These are phyloP conservation scores for Chanos chanos DNA, from an alignment of 2,797 vertebrate species.

Conservation along the genomic window DNA sequence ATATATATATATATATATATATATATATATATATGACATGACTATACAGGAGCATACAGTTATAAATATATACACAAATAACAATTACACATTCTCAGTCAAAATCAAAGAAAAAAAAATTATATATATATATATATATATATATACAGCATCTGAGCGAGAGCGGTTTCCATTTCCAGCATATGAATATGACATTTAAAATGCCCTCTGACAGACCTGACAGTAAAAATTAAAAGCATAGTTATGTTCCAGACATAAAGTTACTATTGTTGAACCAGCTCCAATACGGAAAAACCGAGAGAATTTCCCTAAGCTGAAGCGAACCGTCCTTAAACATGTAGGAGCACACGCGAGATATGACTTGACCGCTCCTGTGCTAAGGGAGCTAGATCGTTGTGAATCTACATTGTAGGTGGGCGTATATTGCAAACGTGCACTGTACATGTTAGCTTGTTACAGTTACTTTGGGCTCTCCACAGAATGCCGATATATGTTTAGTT, in stretches of 20 bases:
- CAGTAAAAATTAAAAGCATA: conserved; percentile 21
- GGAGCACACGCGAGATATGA: no score
- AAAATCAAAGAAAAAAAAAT: conserved; percentile 3
- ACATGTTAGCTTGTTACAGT: no score
- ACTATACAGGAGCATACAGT: background rate
- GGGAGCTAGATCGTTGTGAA: no score
- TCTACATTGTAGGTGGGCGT: no score
- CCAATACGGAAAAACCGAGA: no score
- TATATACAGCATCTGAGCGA: conserved; percentile 33
- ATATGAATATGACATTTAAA: conserved; percentile 45
- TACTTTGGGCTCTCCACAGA: no score
- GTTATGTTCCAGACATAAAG: conserved; percentile 48
- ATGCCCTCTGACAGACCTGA: conserved; percentile 15
- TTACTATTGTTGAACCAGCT: conserved; percentile 16
- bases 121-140: conserved; percentile 18
- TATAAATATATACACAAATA: conserved; percentile 43
- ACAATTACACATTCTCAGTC: conserved; percentile 7
- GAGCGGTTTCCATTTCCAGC: conserved; percentile 55
- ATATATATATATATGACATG: background rate
- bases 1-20: conserved; percentile 21
- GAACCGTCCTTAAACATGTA: no score
- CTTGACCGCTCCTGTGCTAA: no score
- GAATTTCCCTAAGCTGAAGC: no score
- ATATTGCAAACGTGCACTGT: no score
- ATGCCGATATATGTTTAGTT: no score